Evolutionary conservation across 2,888 invertebrate species (phyloP).

Genomic region (Yponomeuta malinellus): DNA sequence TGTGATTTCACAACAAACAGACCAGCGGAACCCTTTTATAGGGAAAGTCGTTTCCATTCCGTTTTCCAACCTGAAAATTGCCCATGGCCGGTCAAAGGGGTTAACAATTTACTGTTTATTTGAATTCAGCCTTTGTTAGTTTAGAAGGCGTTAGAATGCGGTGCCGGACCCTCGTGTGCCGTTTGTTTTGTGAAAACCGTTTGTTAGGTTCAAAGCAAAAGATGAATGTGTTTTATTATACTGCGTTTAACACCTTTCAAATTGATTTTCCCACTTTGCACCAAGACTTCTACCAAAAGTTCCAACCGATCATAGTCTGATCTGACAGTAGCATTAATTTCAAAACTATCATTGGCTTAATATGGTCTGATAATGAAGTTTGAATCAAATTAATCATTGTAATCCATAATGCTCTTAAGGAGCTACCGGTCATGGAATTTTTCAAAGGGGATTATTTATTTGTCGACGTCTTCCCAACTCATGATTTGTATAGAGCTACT

Average conservation of each 20-base stretch:
- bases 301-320: neutral
- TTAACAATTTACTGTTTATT: conserved; percentile 73
- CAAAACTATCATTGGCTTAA: neutral
- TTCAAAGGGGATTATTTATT: conserved; percentile 12
- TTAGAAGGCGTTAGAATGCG: conserved; percentile 71
- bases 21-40: conserved; percentile 44
- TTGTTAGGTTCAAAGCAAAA: conserved; percentile 12
- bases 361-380: neutral
- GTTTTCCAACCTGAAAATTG: conserved; percentile 71
- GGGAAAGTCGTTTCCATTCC: conserved; percentile 66
- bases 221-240: conserved; percentile 6
- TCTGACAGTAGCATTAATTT: neutral
- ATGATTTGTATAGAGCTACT: neutral
- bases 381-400: conserved; percentile 22
- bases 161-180: conserved; percentile 64
- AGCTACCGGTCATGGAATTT: conserved; percentile 38
- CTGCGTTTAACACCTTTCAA: neutral
- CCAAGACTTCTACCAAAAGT: neutral
- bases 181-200: conserved; percentile 43
- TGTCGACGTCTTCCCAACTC: neutral
- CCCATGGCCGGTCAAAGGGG: conserved; percentile 72
- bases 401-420: conserved; percentile 41
- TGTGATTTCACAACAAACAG: conserved; percentile 34
- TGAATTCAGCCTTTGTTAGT: conserved; percentile 72
- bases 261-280: neutral